Conservation (phyloP, 2,888 invertebrate species). For the Drosophila ustulata region DNA sequence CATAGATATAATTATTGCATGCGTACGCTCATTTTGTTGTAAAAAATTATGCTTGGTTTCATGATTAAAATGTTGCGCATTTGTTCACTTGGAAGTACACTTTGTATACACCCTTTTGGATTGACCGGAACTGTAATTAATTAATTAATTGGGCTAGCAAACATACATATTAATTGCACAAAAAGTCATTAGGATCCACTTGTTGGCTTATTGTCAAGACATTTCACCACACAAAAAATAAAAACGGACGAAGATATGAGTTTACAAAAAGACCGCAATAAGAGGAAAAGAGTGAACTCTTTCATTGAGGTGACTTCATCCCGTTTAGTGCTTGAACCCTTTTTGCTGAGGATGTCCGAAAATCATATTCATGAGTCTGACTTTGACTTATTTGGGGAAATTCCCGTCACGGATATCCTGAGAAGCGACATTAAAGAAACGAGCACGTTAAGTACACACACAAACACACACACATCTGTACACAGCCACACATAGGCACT, state of each 20-base stretch:
- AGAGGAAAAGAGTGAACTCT: slow-evolving; percentile 2
- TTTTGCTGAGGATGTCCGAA: slow-evolving; percentile 25
- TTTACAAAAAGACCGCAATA: neutral
- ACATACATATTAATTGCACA: slow-evolving; percentile 6
- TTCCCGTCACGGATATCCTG: slow-evolving; percentile 28
- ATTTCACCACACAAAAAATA: neutral
- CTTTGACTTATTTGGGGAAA: slow-evolving; percentile 22
- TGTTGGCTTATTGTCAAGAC: slow-evolving; percentile 8
- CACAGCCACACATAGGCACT: neutral
- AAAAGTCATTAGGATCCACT: slow-evolving; percentile 11
- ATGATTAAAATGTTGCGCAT: no score
- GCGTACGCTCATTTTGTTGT: no score
- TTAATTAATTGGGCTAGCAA: slow-evolving; percentile 7
- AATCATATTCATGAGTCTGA: slow-evolving; percentile 27
- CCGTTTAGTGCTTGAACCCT: slow-evolving; percentile 25
- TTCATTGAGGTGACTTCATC: slow-evolving; percentile 13
- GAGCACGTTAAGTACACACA: slow-evolving; percentile 20
- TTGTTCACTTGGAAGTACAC: no score
- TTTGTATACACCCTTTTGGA: neutral
- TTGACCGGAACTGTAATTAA: slow-evolving; percentile 9
- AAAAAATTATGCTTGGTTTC: no score
- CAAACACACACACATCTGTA: slow-evolving; percentile 4
- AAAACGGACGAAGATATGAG: neutral
- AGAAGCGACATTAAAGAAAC: slow-evolving; percentile 36
- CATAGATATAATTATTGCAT: no score